Evolutionary conservation across 2,888 invertebrate species (phyloP), one percentile per base, ranked within the genome.

Genomic region (Drepana falcataria): DNA sequence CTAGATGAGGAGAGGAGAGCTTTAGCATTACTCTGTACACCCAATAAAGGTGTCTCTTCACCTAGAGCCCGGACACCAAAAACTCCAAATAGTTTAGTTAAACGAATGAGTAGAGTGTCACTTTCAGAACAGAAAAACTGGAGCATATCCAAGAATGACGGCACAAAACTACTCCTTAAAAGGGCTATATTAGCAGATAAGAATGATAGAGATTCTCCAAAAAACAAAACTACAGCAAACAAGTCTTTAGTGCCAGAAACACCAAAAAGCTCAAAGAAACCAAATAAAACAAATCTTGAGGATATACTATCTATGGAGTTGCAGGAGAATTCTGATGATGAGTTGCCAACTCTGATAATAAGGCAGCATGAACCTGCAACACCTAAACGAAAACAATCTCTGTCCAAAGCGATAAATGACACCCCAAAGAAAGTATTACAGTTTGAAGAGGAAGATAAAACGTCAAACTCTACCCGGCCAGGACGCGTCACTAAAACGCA

Each of bases 171-270:
- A 1, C 64, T 90, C 0, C 71, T 91, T 0, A 91, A 90, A 78
- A 81, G 91, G 69, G 91, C 91, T 35, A 91, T 91, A 51, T 63
- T 91, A 53, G 75, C 87, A 49, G 90, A 91, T 53, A 88, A 83
- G 64, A 83, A 67, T 55, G 89, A 86, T 54, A 89, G 83, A 61
- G 77, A 81, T 47, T 79, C 84, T 1, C 86, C 87, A 2, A 82
- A 79, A 54, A 82, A 79, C 0, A 80, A 74, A 59, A 37, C 59
- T 4, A 68, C 66, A 48, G 57, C 63, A 49, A 73, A 67, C 35
- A 64, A 54, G 7, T 53, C 51, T 53, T 67, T 69, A 33, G 35
- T 60, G 1, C 48, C 62, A 6, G 77, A 80, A 47, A 79, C 85
- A 48, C 82, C 83, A 55, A 85, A 71, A 64, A 80, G 75, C 59